Conservation (phyloP, 2,888 invertebrate genomes). For the Ethmia dodecea region DNA sequence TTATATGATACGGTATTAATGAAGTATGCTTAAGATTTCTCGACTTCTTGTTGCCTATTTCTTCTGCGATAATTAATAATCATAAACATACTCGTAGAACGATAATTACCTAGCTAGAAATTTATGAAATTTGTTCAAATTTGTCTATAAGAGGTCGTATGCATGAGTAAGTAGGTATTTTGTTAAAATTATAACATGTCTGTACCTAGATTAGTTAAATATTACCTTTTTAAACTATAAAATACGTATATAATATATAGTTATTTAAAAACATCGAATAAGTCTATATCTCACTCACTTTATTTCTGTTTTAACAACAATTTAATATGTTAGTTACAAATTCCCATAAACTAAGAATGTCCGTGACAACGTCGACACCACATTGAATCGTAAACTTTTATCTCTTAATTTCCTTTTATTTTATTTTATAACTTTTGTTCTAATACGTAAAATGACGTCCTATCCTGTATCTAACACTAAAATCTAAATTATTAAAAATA, state of each 20-base stretch:
- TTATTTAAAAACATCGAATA: background rate
- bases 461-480: constrained; percentile 9
- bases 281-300: background rate
- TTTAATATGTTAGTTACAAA: constrained; percentile 50
- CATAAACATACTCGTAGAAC: no score
- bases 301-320: no score
- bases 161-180: no score
- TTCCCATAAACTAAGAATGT: constrained; percentile 51
- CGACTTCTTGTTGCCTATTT: no score
- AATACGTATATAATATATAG: background rate
- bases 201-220: no score
- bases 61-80: no score
- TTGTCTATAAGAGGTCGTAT: no score
- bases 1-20: no score
- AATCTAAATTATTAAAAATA: constrained; percentile 12
- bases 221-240: background rate
- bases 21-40: no score
- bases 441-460: constrained; percentile 18
- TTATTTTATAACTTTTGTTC: constrained; percentile 51
- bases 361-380: constrained; percentile 44
- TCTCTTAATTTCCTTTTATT: constrained; percentile 59
- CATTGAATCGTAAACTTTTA: constrained; percentile 70
- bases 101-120: no score
- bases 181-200: no score
- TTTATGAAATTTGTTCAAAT: no score